Evolutionary conservation across 2,888 invertebrate species (phyloP), one percentile per base, ranked within the genome.

Genomic region (Tachina lurida): DNA sequence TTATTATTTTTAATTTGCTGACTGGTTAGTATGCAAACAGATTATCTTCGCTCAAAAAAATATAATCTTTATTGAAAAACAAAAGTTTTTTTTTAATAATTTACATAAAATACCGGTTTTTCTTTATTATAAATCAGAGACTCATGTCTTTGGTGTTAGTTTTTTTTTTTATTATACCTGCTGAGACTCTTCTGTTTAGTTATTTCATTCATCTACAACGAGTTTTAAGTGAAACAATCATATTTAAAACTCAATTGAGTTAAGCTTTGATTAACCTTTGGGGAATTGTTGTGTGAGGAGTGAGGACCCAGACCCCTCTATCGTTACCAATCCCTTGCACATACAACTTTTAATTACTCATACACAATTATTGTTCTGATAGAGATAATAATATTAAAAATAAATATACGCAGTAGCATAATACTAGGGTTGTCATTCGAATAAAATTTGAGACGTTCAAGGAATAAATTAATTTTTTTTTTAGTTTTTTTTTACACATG

Each of bases 81-180:
- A 31, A 39, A n/a, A 17, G 31, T 45, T 17, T n/a, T 5, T 19
- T 31, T 41, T n/a, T n/a, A 56, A 39, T 45, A 63, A 81, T 81
- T 75, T 74, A 70, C 84, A 85, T 85, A 84, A 76, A 73, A 75
- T 73, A 84, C 80, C 43, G 73, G 80, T 80, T 80, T 67, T 4
- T 31, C 4, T 31, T 22, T 67, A 12, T 45, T 71, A 52, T 62
- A 77, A 77, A 84, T 70, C 62, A 76, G 52, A 77, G 52, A 77
- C 68, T 73, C 54, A 47, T 73, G 47, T 62, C 71, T 63, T 73
- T 73, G 67, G 45, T 67, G 54, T 63, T 77, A 56, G n/a, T 12
- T n/a, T 17, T 63, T 63, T 17, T 47, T 7, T 12, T 54, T 54
- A 65, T 63, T 75, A 65, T 31, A 43, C 17, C 13, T 17, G 31